These are phyloP conservation scores for Allenopithecus nigroviridis DNA, from an alignment of 2,797 vertebrate species.

Conservation along the genomic window DNA sequence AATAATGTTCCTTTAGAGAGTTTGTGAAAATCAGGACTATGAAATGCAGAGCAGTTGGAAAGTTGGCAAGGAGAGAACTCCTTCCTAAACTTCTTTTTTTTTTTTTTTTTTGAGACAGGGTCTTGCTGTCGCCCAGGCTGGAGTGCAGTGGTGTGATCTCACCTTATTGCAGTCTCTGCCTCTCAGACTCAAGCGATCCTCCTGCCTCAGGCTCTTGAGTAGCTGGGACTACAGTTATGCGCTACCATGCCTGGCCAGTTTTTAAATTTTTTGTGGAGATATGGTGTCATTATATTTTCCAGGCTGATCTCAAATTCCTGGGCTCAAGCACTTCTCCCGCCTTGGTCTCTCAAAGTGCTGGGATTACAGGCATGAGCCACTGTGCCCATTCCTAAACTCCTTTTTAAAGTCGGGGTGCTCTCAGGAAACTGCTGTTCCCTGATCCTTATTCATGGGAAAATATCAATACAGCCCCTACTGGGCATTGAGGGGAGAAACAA, in stretches of 20 bases:
- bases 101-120: too few species aligned
- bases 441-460: not conserved
- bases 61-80: not conserved
- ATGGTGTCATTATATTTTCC: too few species aligned
- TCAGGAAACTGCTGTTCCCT: not conserved
- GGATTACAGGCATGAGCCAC: not conserved
- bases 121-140: too few species aligned
- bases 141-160: not conserved
- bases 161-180: not conserved
- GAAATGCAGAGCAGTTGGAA: not conserved
- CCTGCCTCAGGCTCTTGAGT: not conserved
- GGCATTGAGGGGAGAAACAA: not conserved
- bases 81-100: not conserved
- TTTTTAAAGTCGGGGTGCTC: not conserved
- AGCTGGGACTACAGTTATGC: not conserved
- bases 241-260: too few species aligned
- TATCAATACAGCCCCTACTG: too few species aligned
- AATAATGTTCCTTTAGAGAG: not conserved
- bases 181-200: too few species aligned
- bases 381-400: not conserved
- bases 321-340: too few species aligned
- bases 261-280: too few species aligned
- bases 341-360: not conserved
- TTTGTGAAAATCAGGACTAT: not conserved
- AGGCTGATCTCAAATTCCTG: too few species aligned